phyloP scores from a whole-genome alignment of 2,113 vertebrate genomes.

The Micronisus gabar region DNA sequence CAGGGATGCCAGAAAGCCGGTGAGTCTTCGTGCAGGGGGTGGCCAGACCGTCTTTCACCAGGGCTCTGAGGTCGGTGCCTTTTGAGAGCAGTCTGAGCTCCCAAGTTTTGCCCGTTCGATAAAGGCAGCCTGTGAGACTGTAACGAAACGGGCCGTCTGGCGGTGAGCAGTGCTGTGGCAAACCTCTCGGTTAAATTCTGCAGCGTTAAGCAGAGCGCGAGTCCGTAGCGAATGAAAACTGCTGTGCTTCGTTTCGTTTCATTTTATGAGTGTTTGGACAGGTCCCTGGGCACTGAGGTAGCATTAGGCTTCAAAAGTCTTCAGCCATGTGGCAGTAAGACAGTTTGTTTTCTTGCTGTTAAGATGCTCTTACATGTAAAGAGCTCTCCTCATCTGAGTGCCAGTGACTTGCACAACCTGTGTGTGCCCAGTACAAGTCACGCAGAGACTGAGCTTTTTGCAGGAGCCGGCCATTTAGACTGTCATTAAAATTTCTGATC shows the following conservation, averaged over 20 bases:
- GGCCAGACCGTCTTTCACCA: not conserved
- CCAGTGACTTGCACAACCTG: not conserved
- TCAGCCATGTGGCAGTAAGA: not conserved
- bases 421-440: not conserved
- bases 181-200: not conserved
- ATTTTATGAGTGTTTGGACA: not conserved
- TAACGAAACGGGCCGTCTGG: not conserved
- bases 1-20: not conserved
- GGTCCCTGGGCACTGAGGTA: not conserved
- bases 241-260: not conserved
- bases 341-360: not conserved
- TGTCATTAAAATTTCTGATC: not conserved
- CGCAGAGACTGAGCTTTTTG: not conserved
- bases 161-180: not conserved
- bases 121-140: not conserved
- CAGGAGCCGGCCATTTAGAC: not conserved
- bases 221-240: not conserved
- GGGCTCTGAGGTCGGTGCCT: fast-evolving
- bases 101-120: not conserved
- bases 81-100: not conserved
- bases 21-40: not conserved
- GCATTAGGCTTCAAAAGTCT: not conserved
- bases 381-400: not conserved
- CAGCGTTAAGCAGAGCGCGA: not conserved
- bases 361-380: not conserved